These are phyloP conservation scores for Cirrhinus molitorella DNA, from an alignment of 2,797 vertebrate species.

Conservation along the genomic window DNA sequence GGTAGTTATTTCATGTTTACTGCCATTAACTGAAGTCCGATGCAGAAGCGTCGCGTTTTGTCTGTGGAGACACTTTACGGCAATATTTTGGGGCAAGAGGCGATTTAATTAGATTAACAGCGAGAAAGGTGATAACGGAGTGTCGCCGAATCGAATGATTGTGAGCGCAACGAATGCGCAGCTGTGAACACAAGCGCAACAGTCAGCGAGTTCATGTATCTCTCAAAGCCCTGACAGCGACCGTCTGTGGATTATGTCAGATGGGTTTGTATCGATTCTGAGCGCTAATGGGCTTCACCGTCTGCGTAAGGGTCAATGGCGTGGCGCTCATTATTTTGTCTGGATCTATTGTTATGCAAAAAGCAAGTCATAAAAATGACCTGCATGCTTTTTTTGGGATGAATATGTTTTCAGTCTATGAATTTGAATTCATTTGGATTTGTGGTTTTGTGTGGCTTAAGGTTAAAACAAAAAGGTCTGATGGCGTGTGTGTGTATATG, in stretches of 20 bases:
- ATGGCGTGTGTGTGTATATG: too few species aligned
- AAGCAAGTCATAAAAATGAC: neutral
- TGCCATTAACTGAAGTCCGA: neutral
- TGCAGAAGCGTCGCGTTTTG: neutral
- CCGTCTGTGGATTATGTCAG: constrained; percentile 26
- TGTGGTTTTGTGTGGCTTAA: neutral
- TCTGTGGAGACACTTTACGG: neutral
- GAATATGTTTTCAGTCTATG: neutral
- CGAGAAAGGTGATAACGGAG: constrained; percentile 14
- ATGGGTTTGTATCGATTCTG: constrained; percentile 32
- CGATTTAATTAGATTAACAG: neutral
- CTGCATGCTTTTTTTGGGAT: neutral
- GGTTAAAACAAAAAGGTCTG: too few species aligned
- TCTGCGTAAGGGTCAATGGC: neutral
- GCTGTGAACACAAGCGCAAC: constrained; percentile 28
- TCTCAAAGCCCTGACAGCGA: constrained; percentile 15
- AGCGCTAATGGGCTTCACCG: constrained; percentile 28
- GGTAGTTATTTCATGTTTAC: constrained; percentile 40
- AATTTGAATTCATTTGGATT: neutral
- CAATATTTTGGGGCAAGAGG: neutral
- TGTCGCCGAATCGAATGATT: neutral
- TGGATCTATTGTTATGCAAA: neutral
- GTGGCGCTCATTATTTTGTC: constrained; percentile 29
- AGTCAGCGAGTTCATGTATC: constrained; percentile 32
- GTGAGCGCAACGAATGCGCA: constrained; percentile 27